Percentiles rank a stretch among this genome's conserved stretches.
Evolutionary conservation across 2,113 vertebrate species (phyloP).

Genomic region (Chrysemys picta): DNA sequence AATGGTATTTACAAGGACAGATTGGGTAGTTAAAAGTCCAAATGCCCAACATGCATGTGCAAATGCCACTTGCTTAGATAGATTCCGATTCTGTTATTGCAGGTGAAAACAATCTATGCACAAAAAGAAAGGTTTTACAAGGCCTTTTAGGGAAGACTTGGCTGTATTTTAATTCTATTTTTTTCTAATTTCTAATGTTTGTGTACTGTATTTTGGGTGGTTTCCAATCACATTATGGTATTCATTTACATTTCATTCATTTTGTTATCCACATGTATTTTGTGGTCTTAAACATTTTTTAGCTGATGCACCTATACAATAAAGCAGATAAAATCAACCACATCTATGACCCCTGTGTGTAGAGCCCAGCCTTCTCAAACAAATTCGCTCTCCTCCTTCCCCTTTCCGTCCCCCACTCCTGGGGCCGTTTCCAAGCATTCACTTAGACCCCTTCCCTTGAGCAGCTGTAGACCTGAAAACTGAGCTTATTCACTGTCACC

Average conservation of each 20-base stretch:
- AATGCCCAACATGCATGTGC: background rate
- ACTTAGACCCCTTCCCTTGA: background rate
- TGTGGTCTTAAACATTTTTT: background rate
- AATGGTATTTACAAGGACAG: background rate
- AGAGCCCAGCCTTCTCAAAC: constrained; percentile 13
- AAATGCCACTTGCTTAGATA: background rate
- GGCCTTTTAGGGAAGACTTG: background rate
- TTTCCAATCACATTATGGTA: background rate
- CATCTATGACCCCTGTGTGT: background rate
- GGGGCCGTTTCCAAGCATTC: background rate
- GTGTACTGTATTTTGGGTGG: background rate
- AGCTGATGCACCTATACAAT: background rate
- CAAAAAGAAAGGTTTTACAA: background rate
- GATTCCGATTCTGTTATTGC: background rate
- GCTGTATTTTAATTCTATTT: background rate
- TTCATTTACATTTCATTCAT: background rate
- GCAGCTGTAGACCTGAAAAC: constrained; percentile 40
- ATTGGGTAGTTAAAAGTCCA: background rate
- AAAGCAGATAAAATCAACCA: constrained; percentile 29
- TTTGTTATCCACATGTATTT: background rate
- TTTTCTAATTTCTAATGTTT: background rate
- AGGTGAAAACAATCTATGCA: background rate
- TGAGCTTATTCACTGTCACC: background rate
- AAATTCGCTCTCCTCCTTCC: background rate
- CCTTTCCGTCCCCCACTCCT: background rate